These are phyloP conservation scores for Atractosteus spatula DNA, from an alignment of 2,113 vertebrate genomes.

Conservation along the genomic window DNA sequence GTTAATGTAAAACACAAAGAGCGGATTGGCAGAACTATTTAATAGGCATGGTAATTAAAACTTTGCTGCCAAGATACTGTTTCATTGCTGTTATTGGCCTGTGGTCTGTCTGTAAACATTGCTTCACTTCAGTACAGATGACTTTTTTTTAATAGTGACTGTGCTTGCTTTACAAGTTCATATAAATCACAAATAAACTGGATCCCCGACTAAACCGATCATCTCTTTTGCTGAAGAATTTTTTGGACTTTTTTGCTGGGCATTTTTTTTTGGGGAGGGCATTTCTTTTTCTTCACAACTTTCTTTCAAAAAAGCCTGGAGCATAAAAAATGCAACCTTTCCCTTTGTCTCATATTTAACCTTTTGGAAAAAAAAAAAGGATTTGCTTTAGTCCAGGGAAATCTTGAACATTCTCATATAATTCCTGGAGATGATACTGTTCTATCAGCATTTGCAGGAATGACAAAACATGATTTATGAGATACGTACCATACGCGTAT, in stretches of 20 bases:
- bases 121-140: constrained; percentile 31
- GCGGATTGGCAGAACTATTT: constrained; percentile 37
- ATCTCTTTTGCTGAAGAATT: too few species aligned
- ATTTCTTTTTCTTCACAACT: neutral
- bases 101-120: constrained; percentile 37
- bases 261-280: neutral
- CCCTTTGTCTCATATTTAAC: constrained; percentile 14
- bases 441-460: constrained; percentile 26
- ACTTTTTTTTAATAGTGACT: constrained; percentile 28
- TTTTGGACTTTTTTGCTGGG: neutral
- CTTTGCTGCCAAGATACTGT: constrained; percentile 38
- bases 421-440: constrained; percentile 14
- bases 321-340: constrained; percentile 21
- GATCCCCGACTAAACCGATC: neutral
- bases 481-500: constrained; percentile 7
- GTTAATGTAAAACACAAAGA: constrained; percentile 45
- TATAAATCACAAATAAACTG: constrained; percentile 23
- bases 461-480: constrained; percentile 34
- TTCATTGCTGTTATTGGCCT: constrained; percentile 42
- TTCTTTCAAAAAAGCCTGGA: constrained; percentile 14
- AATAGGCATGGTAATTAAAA: constrained; percentile 43
- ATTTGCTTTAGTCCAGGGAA: constrained; percentile 24
- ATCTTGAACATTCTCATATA: constrained; percentile 14
- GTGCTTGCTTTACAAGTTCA: constrained; percentile 30
- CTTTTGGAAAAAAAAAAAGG: constrained; percentile 1